Evolutionary conservation across 2,888 invertebrate genomes (phyloP), one percentile per base, ranked within the genome.

Genomic region (Stegana nigrithorax): DNA sequence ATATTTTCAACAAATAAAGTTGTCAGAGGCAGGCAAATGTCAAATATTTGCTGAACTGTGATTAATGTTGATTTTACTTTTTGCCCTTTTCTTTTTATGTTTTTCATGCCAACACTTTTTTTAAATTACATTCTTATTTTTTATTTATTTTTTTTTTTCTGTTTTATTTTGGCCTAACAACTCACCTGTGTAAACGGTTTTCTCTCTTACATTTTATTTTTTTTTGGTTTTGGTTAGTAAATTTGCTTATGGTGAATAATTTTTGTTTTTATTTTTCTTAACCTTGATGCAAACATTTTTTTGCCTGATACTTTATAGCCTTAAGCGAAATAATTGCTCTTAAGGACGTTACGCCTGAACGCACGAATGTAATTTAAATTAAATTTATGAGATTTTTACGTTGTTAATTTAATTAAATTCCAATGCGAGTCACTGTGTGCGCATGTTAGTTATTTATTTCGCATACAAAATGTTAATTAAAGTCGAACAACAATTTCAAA

Each of bases 11-110:
- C 36, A 55, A 55, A 55, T 59, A 60, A 50, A 19, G 47, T 32
- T 39, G 56, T 60, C 60, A 64, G 50, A 6, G 61, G 61, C 71
- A 59, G 64, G 64, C 72, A 70, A 80, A 75, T 73, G 74, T 74
- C 78, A 79, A 79, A 81, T 81, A 81, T 81, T 81, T 81, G 68
- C 68, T 73, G 72, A 79, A 74, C 76, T 78, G 78, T 81, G 81
- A 79, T 81, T 78, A 81, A 81, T 81, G 81, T 78, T 81, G 71
- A 73, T 69, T 73, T 73, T 36, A 21, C 32, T 29, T 55, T 55
- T 65, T 61, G 69, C 66, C 64, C 62, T 59, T 60, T 66, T 42
- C 21, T 64, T 55, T 59, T 50, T 65, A 71, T 78, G 67, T 64
- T 65, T 69, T 62, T 47, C 59, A 71, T 64, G n/a, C n/a, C n/a